A percentile compares a stretch with the other conserved stretches of the same genome.
phyloP scores from a whole-genome alignment of 2,888 invertebrate species.

The Erebia aethiops region DNA sequence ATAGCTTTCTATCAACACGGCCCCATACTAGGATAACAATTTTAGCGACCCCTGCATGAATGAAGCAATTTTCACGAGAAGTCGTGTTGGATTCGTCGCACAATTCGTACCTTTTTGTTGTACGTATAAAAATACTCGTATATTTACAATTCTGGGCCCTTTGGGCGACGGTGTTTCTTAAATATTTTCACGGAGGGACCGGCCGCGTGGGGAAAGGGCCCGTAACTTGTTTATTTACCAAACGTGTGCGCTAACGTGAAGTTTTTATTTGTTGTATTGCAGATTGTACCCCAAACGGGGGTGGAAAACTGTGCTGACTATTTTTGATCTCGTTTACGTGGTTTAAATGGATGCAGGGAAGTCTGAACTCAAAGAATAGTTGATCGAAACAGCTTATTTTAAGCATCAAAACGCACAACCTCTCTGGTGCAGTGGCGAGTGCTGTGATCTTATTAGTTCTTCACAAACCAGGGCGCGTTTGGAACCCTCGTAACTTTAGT shows the following conservation, averaged over 20 bases:
- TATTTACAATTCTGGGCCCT: slow-evolving; percentile 34
- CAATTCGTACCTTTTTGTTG: slow-evolving; percentile 29
- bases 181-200: slow-evolving; percentile 32
- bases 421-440: too few relatives aligned
- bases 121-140: slow-evolving; percentile 26
- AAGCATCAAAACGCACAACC: too few relatives aligned
- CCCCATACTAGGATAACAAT: slow-evolving; percentile 3
- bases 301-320: too few relatives aligned
- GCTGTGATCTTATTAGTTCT: too few relatives aligned
- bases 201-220: not conserved
- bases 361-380: too few relatives aligned
- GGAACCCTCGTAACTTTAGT: too few relatives aligned
- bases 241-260: not conserved
- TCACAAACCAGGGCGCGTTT: too few relatives aligned
- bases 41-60: not conserved
- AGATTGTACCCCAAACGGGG: not conserved
- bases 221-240: slow-evolving; percentile 25
- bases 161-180: slow-evolving; percentile 20
- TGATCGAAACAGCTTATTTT: too few relatives aligned
- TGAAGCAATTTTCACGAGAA: slow-evolving; percentile 9
- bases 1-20: not conserved
- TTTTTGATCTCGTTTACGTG: too few relatives aligned
- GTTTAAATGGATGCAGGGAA: too few relatives aligned
- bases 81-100: slow-evolving; percentile 25
- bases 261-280: slow-evolving; percentile 1